Evolutionary conservation across 2,113 vertebrate genomes (phyloP), one percentile per base, ranked within the genome.

Genomic region (Centrocercus urophasianus): DNA sequence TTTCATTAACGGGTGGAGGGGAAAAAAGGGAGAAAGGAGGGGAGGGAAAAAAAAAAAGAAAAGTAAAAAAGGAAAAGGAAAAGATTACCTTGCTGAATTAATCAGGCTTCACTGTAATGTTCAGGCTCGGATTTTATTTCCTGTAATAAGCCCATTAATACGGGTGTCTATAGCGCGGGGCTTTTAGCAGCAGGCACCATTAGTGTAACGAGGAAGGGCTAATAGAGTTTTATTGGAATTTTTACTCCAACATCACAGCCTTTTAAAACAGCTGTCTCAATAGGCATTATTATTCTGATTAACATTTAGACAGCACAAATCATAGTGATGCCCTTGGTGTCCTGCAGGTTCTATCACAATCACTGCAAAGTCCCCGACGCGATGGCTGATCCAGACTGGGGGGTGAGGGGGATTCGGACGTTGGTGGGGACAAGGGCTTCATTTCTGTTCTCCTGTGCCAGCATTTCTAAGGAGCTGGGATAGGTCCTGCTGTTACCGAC

Each of bases 121-220:
- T 96, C 96, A 96, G 93, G 93, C 86, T 92, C 50, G 9, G 92
- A 93, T 97, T 97, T 97, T 96, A 97, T 97, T 97, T 97, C 96
- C 97, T 97, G 96, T 97, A 96, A 97, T 96, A 97, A 96, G 96
- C 92, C 96, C 96, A 97, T 97, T 96, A 96, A 96, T 95, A 95
- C 88, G 83, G 86, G 93, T 96, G 97, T 97, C 96, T 96, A 85
- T 93, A 96, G 92, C 92, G 94, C 93, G 94, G 96, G 91, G 95
- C 91, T 96, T 97, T 97, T 97, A 95, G 90, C 93, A 89, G 93
- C 91, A 95, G 93, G 93, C 90, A 93, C 97, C 96, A 97, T 97
- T 97, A 97, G 96, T 91, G 94, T 97, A 97, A 97, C 94, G 86
- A 97, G 96, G 93, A 95, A 94, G 93, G 96, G 93, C 97, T 97